A percentile compares a stretch with the other conserved stretches of the same genome.
Conservation (phyloP, 2,797 vertebrate species). For the Gorsachius magnificus region DNA sequence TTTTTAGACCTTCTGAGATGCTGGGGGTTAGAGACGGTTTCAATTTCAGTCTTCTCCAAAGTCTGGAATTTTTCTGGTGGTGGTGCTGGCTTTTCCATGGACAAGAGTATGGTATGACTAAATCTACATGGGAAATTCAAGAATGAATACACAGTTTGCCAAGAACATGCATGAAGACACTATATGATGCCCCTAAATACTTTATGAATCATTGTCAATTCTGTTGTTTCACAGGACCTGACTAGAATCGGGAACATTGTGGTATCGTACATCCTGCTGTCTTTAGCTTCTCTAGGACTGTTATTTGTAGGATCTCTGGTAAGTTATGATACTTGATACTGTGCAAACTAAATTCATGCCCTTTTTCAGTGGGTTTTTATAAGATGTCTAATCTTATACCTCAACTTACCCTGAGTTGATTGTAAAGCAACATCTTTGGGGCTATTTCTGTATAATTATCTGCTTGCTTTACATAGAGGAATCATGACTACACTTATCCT, state of each 20-base stretch:
- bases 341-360: neutral
- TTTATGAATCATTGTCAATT: neutral
- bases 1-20: neutral
- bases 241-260: slow-evolving; percentile 74
- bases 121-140: neutral
- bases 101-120: neutral
- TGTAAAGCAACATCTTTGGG: neutral
- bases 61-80: neutral
- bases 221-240: slow-evolving; percentile 68
- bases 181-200: neutral
- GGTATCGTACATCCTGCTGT: slow-evolving; percentile 77
- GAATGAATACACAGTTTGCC: neutral
- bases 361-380: neutral
- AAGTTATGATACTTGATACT: slow-evolving; percentile 49
- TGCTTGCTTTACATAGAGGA: neutral
- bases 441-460: neutral
- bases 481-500: neutral
- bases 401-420: neutral
- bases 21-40: neutral
- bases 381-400: neutral
- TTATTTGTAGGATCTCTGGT: slow-evolving; percentile 80
- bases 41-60: neutral
- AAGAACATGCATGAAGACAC: neutral
- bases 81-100: neutral
- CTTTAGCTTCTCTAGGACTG: slow-evolving; percentile 79